Percentiles rank a stretch among this genome's conserved stretches.
Conservation (phyloP, 2,797 vertebrate species). For the Cirrhinus mrigala region DNA sequence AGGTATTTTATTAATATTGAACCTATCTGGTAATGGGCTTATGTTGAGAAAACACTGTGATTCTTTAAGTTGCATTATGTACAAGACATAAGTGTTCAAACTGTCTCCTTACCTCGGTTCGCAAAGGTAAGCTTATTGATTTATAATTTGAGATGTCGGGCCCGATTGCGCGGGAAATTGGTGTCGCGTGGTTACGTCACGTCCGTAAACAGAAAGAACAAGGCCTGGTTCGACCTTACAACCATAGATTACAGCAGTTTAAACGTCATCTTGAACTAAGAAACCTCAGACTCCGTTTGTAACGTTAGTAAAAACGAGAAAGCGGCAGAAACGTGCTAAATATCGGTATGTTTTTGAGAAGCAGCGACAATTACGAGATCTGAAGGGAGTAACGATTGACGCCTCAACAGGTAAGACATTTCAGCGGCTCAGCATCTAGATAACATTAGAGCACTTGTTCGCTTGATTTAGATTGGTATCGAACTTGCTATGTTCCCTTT, state of each 20-base stretch:
- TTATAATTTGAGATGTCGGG: neutral
- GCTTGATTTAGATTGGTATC: no score
- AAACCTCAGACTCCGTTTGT: neutral
- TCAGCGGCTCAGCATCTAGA: no score
- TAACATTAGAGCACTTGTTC: no score
- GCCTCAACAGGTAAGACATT: no score
- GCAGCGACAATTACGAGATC: neutral
- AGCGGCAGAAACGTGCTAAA: neutral
- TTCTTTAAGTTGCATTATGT: neutral
- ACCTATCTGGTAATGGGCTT: neutral
- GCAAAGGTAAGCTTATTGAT: neutral
- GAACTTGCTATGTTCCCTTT: no score
- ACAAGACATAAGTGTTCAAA: no score
- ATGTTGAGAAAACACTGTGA: neutral
- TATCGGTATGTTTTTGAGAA: neutral
- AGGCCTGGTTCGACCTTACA: no score
- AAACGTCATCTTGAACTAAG: neutral
- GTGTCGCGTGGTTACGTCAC: neutral
- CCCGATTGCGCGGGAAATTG: neutral
- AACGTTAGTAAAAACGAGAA: neutral
- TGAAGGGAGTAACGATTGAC: neutral
- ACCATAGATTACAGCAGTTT: neutral
- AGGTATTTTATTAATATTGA: neutral
- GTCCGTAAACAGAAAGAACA: neutral
- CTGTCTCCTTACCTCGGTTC: neutral